These are phyloP conservation scores for Saxicola maurus DNA, from an alignment of 2,797 vertebrate genomes.

Conservation along the genomic window DNA sequence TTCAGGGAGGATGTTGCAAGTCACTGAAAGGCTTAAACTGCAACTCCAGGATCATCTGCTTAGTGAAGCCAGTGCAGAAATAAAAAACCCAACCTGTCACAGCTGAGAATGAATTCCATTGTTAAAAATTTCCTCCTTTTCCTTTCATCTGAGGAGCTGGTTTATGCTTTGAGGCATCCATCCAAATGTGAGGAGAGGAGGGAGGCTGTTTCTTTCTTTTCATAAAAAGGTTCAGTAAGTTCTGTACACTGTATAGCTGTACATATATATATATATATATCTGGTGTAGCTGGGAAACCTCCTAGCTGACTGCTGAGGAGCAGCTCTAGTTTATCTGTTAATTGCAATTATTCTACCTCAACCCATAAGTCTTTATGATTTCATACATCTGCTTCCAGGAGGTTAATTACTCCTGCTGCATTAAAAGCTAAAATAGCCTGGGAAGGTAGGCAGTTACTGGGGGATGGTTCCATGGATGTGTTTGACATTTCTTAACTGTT, in stretches of 20 bases:
- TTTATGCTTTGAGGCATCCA: background rate
- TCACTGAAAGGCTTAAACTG: background rate
- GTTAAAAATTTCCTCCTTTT: background rate
- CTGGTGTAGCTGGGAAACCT: background rate
- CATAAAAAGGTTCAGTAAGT: background rate
- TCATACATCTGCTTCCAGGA: background rate
- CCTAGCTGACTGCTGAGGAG: background rate
- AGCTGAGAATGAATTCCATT: constrained; percentile 7
- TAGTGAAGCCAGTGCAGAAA: background rate
- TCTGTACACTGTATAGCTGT: background rate
- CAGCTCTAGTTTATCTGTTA: background rate
- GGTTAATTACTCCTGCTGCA: background rate
- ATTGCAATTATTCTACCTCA: background rate
- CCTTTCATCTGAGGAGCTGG: constrained; percentile 5
- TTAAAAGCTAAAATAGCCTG: background rate
- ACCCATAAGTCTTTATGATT: background rate
- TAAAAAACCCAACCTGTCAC: background rate
- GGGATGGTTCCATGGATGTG: background rate
- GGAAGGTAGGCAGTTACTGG: background rate
- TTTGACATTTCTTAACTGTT: background rate
- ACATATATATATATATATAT: background rate
- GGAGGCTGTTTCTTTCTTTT: background rate
- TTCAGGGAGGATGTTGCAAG: background rate
- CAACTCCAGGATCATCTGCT: constrained; percentile 23
- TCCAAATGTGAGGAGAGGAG: background rate